Base-by-base conservation (phyloP, 2,888 invertebrate species). In the Tenthredo livida region DNA sequence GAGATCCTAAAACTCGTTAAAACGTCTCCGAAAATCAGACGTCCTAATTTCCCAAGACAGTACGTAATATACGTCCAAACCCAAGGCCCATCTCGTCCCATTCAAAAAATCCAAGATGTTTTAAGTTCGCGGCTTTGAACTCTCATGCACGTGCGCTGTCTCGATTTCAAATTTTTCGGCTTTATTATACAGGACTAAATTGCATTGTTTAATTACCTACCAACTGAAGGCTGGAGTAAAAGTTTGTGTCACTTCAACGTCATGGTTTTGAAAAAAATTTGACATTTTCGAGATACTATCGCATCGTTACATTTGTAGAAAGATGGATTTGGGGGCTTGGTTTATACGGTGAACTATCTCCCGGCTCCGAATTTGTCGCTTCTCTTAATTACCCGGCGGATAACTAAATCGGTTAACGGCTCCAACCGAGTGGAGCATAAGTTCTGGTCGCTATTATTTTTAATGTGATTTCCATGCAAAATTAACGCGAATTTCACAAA, bases 1-100 rank as follows among this genome's bases (percentile, higher is more conserved):
- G 29, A 67, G 33, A 83, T 70, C 17, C 83, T 33, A 70, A 70
- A 33, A 29, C 50, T 67, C 21, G 82, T 65, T 33, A 58, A 65
- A 82, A 43, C 54, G 58, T 37, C 17, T n/a, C 80, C 10, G 40
- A 83, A 67, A 83, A 67, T 67, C 40, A 12, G 25, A 33, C 50
- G 17, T 54, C 33, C 54, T 29, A 54, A 50, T 77, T 77, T 50
- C 77, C 54, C 29, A 15, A 67, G 15, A 54, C 17, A 10, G 29
- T 40, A 17, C 29, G 29, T n/a, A 2, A 1, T 33, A 33, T 17
- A 43, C n/a, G 9, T 47, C 6, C 2, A 2, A 50, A 50, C 2
- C n/a, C 4, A 15, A 29, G 15, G 4, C 43, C n/a, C 43, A 25
- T 4, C 43, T 40, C 1, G 4, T 43, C 43, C 25, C 43, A 21